Evolutionary conservation across 2,888 invertebrate species (phyloP), one percentile per base, ranked within the genome.

Genomic region (Drosophila demipolita): DNA sequence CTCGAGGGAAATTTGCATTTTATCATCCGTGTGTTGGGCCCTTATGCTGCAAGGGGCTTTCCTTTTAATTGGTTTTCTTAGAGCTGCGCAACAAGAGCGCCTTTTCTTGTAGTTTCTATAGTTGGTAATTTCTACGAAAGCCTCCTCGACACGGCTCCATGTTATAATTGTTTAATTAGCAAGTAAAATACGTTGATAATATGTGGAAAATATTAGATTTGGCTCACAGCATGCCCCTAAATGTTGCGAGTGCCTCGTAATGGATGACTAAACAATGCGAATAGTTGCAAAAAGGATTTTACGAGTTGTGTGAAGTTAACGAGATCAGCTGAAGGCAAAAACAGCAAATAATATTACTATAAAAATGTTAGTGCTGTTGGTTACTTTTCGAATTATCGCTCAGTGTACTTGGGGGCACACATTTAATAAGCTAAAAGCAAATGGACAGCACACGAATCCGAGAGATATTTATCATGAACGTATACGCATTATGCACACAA

Each of bases 1-100:
- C 89, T 87, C 87, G 58, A 70, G 87, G 87, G 87, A 87, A 87
- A 87, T 87, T 87, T 90, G 82, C 90, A 87, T 87, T 90, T 87
- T 87, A 83, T 90, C 89, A 87, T 87, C 78, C 67, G 75, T 77
- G 74, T 76, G 82, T 75, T 71, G 74, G 67, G 48, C 60, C 62
- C 58, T 80, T 75, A 71, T 67, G 57, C 75, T 73, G 73, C 73
- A 73, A 73, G 71, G 73, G 86, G 86, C 75, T 88, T 82, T 82
- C 80, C 76, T 85, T 88, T 90, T 87, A 87, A 87, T 90, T 83
- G 87, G 87, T 78, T 86, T 82, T 80, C 89, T 71, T 62, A 64
- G 82, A 52, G 36, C 62, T 38, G 32, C 53, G 29, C 35, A 35
- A 26, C 45, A 45, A 52, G 17, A 50, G 40, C n/a, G 33, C n/a